Base-by-base conservation (phyloP, 2,888 invertebrate species). In the Thereva unica region DNA sequence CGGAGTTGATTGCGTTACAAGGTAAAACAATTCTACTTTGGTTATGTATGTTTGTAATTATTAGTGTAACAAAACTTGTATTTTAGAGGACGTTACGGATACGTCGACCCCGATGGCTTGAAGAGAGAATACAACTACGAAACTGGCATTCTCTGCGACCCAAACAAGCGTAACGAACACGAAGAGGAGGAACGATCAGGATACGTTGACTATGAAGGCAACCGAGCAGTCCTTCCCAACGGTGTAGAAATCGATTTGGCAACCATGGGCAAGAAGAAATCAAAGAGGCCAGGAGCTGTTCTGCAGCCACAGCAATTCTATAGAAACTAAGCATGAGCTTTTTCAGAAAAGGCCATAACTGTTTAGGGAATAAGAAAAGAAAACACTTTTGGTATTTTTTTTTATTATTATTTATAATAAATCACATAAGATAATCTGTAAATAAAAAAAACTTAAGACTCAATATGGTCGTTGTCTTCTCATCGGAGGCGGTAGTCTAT, bases 71-170 rank as follows among this genome's bases (percentile, higher is more conserved):
- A 54, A 40, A 54, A 38, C 54, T 54, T n/a, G 8, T 53, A 23
- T 57, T 69, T 80, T 8, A 85, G 88, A 70, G 92, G 92, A 54
- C 91, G 88, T 76, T 93, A 93, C 76, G 93, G 93, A 41, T 93
- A 93, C 77, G 84, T 92, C 6, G 92, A 93, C 78, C 92, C 92
- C 0, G 93, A 93, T 76, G 92, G 92, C 71, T 82, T 90, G 49
- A 87, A 89, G 75, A 86, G 92, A 6, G 92, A 93, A 77, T 93
- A 91, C 79, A 86, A 87, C 71, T 93, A 93, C 76, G 91, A 90
- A 78, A 90, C 91, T 23, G 93, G 93, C 52, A 91, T 89, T 72
- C 86, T 83, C 69, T 91, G 81, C 56, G 81, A 81, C 70, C 81
- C 81, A 64, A 80, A 80, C 70, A 82, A 79, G 54, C 83, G 83